Conservation (phyloP, 2,888 invertebrate species). For the Pristionchus mayeri region DNA sequence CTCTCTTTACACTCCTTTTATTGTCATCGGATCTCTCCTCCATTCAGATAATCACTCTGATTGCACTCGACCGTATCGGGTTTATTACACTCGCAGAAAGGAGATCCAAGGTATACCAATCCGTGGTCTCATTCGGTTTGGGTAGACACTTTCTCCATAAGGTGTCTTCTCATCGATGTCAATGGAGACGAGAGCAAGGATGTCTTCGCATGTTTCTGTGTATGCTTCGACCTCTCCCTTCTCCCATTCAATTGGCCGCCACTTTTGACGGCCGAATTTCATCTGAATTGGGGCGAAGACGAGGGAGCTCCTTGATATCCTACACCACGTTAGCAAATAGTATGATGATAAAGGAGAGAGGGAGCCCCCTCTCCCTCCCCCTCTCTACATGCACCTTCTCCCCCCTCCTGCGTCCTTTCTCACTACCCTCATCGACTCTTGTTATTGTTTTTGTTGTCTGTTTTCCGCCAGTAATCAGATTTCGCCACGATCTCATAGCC, state of each 20-base stretch:
- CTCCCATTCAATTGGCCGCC: conserved; percentile 1
- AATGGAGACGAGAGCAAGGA: background rate
- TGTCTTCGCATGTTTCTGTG: conserved; percentile 6
- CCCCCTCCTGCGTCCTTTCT: background rate
- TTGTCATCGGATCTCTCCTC: conserved; percentile 2
- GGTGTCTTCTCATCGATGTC: background rate
- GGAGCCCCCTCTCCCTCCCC: background rate
- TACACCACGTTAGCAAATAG: conserved; percentile 40
- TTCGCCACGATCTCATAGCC: background rate
- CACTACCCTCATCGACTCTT: background rate
- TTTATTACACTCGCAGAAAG: background rate
- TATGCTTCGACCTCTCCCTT: conserved; percentile 5
- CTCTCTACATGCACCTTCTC: conserved; percentile 4
- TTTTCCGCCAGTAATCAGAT: background rate
- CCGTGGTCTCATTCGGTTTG: background rate
- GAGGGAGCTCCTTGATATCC: conserved; percentile 37
- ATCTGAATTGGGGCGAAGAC: background rate
- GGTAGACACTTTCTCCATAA: background rate
- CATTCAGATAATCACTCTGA: conserved; percentile 35
- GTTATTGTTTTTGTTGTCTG: background rate
- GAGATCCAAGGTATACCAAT: background rate
- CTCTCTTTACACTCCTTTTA: conserved; percentile 18
- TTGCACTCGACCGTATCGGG: conserved; percentile 35
- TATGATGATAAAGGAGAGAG: conserved; percentile 6
- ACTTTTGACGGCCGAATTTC: conserved; percentile 17